Base-by-base conservation (phyloP, 2,113 vertebrate species). In the Lepisosteus osseus region DNA sequence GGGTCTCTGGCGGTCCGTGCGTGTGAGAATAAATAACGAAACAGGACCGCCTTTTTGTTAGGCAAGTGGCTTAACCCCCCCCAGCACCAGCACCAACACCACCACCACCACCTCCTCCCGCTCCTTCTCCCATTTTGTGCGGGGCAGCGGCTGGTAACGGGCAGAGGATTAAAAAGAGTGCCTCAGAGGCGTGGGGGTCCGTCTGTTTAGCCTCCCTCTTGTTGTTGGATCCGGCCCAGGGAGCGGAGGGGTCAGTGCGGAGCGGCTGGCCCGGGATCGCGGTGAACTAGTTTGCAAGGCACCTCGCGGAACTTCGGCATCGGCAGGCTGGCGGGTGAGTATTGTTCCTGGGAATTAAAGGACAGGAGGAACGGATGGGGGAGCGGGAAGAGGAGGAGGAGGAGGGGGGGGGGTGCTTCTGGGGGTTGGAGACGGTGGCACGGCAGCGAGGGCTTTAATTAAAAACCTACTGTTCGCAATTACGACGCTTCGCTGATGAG, bases 1-100 rank as follows among this genome's bases (percentile, higher is more conserved):
- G 65, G 67, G 74, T 73, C 78, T 76, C 75, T 70, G 81, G 74
- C 68, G 74, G 64, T 80, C 74, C 72, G 15, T 17, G 15, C 15
- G 83, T 82, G 82, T 80, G 80, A 54, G 83, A 81, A 76, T 76
- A 72, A 79, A 73, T 79, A 80, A 79, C 81, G 83, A 85, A 84
- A 81, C 86, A 86, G 87, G 88, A 88, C 90, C 88, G 89, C 91
- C 93, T 95, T 95, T 96, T 97, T 95, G 94, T 95, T 93, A 89
- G 84, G 84, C 92, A 85, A 88, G 92, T 92, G 90, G 82, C 72
- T 69, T 47, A 62, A 67, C 72, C 6, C 66, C 5, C 15, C 15
- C 15, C 15, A 17, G 15, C 15, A 17, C 15, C 15, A 17, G 0
- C 15, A 17, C 15, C 15, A n/a, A n/a, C n/a, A 17, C 15, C 15